Base-by-base conservation (phyloP, 2,888 invertebrate genomes). In the Horisme vitalbata region DNA sequence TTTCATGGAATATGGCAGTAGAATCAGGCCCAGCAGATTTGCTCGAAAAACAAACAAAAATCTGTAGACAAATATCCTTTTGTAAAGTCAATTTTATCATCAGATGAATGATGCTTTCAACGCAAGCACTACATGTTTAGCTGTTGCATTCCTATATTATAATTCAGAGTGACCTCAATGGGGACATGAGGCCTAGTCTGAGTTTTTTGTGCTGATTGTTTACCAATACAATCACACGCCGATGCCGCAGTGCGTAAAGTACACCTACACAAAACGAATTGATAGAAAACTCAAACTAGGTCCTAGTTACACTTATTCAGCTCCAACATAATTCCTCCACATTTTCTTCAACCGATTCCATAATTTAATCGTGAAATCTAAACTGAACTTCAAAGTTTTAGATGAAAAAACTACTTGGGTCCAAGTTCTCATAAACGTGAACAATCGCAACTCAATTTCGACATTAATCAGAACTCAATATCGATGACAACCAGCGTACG, bases 271-370 rank as follows among this genome's bases (percentile, higher is more conserved):
- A n/a, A n/a, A n/a, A n/a, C n/a, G n/a, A n/a, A n/a, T n/a, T n/a
- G 18, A 6, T 18, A 6, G 1, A 6, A 1, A 18, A 18, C 18
- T 18, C 18, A 18, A 2, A 2, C 18, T 11, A 20, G 11, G 24
- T 9, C 18, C 21, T 21, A 9, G 31, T 37, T 35, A 12, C 52
- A 50, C 39, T 38, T 46, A 50, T 45, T 50, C 50, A 52, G 49
- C 41, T 50, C 41, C 14, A 15, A 38, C 27, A 47, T 35, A 13
- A 32, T 36, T n/a, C 8, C 11, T 7, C 20, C 23, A 15, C 9
- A 12, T 26, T n/a, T 20, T 30, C 10, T 26, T 20, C 20, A 14
- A 21, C 9, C 31, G 26, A 32, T 35, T 36, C 23, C 13, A 34
- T 18, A 15, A 18, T 20, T 36, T 10, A n/a, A 14, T 23, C 6